Percentiles rank a stretch among this genome's conserved stretches.
phyloP scores from a whole-genome alignment of 2,113 vertebrate genomes.

The Mystacornis crossleyi region DNA sequence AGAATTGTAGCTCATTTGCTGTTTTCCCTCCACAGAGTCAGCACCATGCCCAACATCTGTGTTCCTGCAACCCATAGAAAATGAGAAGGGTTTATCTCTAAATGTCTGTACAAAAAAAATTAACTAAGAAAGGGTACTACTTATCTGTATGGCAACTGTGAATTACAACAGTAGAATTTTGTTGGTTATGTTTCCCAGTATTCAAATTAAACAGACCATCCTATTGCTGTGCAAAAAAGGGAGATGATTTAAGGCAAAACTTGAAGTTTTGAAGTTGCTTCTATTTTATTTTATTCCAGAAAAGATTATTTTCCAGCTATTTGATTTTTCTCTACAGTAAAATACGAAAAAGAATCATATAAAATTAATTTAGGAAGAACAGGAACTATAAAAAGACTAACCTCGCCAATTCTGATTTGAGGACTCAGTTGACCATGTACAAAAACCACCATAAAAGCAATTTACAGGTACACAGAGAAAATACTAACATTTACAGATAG shows the following conservation, averaged over 20 bases:
- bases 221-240: background rate
- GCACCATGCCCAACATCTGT: background rate
- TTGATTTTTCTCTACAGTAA: background rate
- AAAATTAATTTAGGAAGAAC: background rate
- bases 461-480: conserved; percentile 12
- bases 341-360: background rate
- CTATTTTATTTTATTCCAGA: background rate
- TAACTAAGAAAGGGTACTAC: background rate
- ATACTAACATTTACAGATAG: background rate
- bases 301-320: background rate
- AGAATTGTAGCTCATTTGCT: background rate
- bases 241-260: background rate
- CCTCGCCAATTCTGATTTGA: background rate
- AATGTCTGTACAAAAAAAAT: background rate
- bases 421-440: background rate
- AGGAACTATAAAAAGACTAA: background rate
- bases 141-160: background rate
- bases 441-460: background rate
- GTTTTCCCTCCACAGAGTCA: background rate
- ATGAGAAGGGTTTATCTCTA: background rate
- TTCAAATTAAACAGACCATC: background rate
- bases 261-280: background rate
- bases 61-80: background rate
- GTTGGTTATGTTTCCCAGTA: background rate
- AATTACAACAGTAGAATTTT: background rate